Evolutionary conservation across 2,113 vertebrate genomes (phyloP), one percentile per base, ranked within the genome.

Genomic region (Pelodiscus sinensis): DNA sequence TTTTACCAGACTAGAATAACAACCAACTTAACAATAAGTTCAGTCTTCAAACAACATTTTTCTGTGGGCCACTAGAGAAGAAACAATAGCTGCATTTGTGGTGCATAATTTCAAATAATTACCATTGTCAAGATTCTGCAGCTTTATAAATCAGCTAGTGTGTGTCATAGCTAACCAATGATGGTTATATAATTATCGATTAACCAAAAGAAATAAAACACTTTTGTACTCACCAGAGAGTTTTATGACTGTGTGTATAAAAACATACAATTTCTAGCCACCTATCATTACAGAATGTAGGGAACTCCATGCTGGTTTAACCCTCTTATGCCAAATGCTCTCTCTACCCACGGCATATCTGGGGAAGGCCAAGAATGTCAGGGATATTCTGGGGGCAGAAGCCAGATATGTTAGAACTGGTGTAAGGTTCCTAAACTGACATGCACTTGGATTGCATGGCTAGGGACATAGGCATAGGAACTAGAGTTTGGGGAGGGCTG

Each of bases 91-190:
- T 90, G 89, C 91, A 65, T 95, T 94, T 96, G 77, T 71, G 56
- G 75, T 84, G 71, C 84, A 92, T 78, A 89, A 85, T 87, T 96
- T 94, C 52, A 91, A 89, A 82, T n/a, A 91, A 38, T 88, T 90
- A 96, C 90, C 81, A 95, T 93, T 75, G 94, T 92, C 91, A 55
- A 91, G 84, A 93, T 95, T 92, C 91, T 77, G 65, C 71, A 71
- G 88, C 89, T 94, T 83, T 86, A 4, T 90, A 86, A 73, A 87
- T 92, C 82, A 68, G 31, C 35, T 38, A 75, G 78, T 27, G 68
- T 90, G 54, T 52, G 80, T 16, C 44, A 77, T 79, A 81, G 93
- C 86, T 85, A 93, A 90, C 75, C n/a, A 79, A 52, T 79, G 38
- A 13, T 83, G 58, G 21, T 62, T 44, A 78, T 94, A 83, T 89